Evolutionary conservation across 1,140 invertebrate species (phyloP), one percentile per base, ranked within the genome.

Genomic region (Drosophila trapezifrons): DNA sequence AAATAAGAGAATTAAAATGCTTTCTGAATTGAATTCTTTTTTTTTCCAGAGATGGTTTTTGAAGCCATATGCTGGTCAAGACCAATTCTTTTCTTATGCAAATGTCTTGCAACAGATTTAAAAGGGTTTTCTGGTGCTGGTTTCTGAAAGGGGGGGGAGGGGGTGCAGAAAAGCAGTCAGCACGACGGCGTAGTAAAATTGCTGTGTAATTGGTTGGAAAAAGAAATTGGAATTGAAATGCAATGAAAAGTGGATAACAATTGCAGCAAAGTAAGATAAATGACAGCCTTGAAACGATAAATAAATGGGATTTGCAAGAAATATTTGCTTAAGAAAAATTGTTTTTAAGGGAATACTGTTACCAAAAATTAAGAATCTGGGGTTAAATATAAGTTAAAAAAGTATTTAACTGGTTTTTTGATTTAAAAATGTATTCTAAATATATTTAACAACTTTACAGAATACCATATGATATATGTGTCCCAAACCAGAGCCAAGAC

Each of bases 161-260:
- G 9, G 6, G 5, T 40, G 15, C 18, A 18, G 4, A 25, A 37
- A 51, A 42, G 27, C 25, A 40, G 46, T 35, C 27, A 46, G 42
- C 52, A 59, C 55, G 49, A 45, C 22, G 32, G 42, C 27, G 20
- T 27, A 12, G 55, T 25, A 58, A 42, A 80, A 81, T 80, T 73
- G 78, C 72, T 76, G 78, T 73, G 72, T 77, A 81, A 81, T 81
- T 76, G 78, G 18, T 71, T 81, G 78, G 78, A 81, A 81, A 69
- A 79, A 73, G 51, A 58, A 71, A 71, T 71, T 58, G 35, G 35
- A 71, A 71, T 71, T 57, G 67, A 70, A 71, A 49, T 71, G 65
- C 67, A 49, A 59, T 72, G 67, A 66, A 76, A 58, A 76, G 63
- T 76, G 72, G 25, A 76, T 76, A 57, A 58, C 42, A 59, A 76